phyloP scores from a whole-genome alignment of 2,797 vertebrate genomes.

The Megaceryle alcyon region DNA sequence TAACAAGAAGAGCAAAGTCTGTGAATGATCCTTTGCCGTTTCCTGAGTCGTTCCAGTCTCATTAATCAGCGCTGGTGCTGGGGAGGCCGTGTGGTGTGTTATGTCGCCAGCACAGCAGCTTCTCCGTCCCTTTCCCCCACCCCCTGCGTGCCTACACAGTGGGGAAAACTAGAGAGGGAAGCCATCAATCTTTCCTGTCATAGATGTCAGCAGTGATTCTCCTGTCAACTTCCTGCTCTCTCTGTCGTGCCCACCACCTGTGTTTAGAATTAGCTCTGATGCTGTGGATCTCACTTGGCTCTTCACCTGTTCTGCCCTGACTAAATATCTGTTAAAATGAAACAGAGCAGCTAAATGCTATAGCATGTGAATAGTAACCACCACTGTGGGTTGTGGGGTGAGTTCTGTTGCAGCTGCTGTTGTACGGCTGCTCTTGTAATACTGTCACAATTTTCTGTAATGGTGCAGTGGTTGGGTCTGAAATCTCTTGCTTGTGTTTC shows the following conservation, averaged over 20 bases:
- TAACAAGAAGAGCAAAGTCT: slow-evolving; percentile 73
- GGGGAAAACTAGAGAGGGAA: slow-evolving; percentile 92
- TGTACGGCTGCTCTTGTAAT: slow-evolving; percentile 14
- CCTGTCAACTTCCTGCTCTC: slow-evolving; percentile 77
- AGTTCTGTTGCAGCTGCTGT: slow-evolving; percentile 32
- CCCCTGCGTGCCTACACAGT: slow-evolving; percentile 86
- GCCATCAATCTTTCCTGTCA: slow-evolving; percentile 97
- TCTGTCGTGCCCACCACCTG: slow-evolving; percentile 75
- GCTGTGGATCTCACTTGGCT: slow-evolving; percentile 58
- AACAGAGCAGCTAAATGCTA: background rate
- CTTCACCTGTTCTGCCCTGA: slow-evolving; percentile 72
- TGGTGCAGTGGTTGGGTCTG: background rate
- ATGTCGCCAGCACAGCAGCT: slow-evolving; percentile 87
- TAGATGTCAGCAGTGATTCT: slow-evolving; percentile 89
- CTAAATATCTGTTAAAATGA: slow-evolving; percentile 40
- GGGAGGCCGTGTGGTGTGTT: slow-evolving; percentile 78
- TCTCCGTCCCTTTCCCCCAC: slow-evolving; percentile 86
- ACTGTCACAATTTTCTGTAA: background rate
- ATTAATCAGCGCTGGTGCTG: slow-evolving; percentile 93
- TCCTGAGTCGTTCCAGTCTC: slow-evolving; percentile 89
- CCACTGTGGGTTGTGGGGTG: background rate
- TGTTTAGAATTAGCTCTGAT: slow-evolving; percentile 78
- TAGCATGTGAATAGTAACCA: background rate
- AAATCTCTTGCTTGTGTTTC: background rate
- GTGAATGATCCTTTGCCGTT: slow-evolving; percentile 81